These are phyloP conservation scores for Malaclemys terrapin DNA, from an alignment of 2,113 vertebrate species.

Conservation along the genomic window DNA sequence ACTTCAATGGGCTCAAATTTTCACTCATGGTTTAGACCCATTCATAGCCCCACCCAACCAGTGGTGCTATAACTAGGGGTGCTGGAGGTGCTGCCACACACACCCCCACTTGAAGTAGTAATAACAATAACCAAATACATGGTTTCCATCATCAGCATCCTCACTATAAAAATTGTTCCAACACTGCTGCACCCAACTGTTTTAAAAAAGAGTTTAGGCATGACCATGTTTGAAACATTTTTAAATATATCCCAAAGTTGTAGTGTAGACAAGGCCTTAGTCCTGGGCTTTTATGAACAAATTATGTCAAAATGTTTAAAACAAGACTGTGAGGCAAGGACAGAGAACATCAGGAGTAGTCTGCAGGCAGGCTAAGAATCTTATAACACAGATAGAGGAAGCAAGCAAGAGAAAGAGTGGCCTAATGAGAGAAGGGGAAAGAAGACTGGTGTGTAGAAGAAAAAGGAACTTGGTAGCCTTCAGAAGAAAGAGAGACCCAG, in stretches of 20 bases:
- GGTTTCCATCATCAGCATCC: too few relatives aligned
- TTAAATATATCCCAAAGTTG: neutral
- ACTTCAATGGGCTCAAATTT: neutral
- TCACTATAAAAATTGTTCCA: too few relatives aligned
- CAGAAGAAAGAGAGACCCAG: neutral
- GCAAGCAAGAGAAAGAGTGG: neutral
- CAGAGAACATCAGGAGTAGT: neutral
- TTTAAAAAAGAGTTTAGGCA: neutral
- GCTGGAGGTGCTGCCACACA: too few relatives aligned
- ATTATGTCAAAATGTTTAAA: conserved; percentile 3
- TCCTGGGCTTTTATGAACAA: neutral
- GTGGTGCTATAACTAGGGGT: too few relatives aligned
- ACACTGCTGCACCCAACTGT: too few relatives aligned
- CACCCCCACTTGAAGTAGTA: too few relatives aligned
- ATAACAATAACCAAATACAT: too few relatives aligned
- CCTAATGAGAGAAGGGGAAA: neutral
- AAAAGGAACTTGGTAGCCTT: neutral
- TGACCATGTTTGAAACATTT: neutral
- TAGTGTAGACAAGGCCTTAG: neutral
- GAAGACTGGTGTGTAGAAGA: neutral
- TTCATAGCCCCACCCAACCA: too few relatives aligned
- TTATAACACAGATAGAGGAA: neutral
- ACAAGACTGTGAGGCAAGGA: neutral
- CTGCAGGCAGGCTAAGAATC: neutral
- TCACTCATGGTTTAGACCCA: too few relatives aligned